A percentile compares a stretch with the other conserved stretches of the same genome.
These are phyloP conservation scores for Poliocrania exsul DNA, from an alignment of 2,797 vertebrate species.

Conservation along the genomic window DNA sequence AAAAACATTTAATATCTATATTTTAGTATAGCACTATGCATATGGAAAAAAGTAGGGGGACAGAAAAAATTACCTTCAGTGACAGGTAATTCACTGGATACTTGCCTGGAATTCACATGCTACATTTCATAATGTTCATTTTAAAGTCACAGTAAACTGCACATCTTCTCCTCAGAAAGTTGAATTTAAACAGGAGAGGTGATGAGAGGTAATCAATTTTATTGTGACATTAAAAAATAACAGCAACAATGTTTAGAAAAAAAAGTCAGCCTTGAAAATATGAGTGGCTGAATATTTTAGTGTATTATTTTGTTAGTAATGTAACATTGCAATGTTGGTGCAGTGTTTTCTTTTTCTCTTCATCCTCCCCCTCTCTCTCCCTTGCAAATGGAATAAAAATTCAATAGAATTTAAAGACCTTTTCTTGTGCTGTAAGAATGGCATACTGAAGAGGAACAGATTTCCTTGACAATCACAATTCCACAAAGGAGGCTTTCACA, in stretches of 20 bases:
- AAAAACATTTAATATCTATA: constrained; percentile 10
- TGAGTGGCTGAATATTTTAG: constrained; percentile 8
- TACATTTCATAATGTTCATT: constrained; percentile 44
- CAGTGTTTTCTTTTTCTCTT: background rate
- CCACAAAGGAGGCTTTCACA: constrained; percentile 15
- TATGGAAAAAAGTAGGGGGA: background rate
- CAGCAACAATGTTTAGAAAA: background rate
- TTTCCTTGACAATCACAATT: constrained; percentile 37
- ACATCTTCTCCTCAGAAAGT: background rate
- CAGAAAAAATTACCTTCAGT: constrained; percentile 10
- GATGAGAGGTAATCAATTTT: background rate
- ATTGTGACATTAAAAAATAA: constrained; percentile 35
- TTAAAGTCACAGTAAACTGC: constrained; percentile 39
- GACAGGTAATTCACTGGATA: constrained; percentile 22
- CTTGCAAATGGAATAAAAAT: background rate
- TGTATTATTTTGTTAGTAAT: constrained; percentile 1
- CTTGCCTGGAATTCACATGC: constrained; percentile 44
- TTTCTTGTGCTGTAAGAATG: constrained; percentile 33
- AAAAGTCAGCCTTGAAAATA: constrained; percentile 44
- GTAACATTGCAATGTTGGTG: background rate
- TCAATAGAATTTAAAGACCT: constrained; percentile 34
- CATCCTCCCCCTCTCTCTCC: background rate
- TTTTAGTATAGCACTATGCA: background rate
- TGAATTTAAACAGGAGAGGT: background rate
- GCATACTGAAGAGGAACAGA: constrained; percentile 34